Evolutionary conservation across 2,113 vertebrate genomes (phyloP).

Genomic region (Sceloporus tristichus): DNA sequence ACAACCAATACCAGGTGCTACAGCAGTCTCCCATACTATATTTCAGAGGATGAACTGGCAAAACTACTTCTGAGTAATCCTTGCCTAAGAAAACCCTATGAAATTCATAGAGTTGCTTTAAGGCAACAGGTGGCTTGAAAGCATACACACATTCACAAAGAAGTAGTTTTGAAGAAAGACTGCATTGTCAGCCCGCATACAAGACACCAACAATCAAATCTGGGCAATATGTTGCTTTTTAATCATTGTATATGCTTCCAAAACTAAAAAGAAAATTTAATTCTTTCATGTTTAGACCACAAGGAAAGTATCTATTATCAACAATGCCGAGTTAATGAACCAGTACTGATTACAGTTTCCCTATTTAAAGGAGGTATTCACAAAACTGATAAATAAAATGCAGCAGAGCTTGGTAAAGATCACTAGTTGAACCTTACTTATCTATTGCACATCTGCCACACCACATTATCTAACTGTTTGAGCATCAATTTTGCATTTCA

Average conservation of each 20-base stretch:
- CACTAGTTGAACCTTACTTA: constrained; percentile 70
- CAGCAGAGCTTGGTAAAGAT: constrained; percentile 75
- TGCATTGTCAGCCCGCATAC: background rate
- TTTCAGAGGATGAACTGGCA: too few relatives aligned
- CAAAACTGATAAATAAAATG: constrained; percentile 77
- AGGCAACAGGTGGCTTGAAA: too few relatives aligned
- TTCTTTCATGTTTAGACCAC: constrained; percentile 61
- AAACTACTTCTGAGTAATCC: too few relatives aligned
- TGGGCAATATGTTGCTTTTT: constrained; percentile 11
- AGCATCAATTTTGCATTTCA: constrained; percentile 83
- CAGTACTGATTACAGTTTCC: constrained; percentile 76
- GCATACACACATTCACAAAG: background rate
- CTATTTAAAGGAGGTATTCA: constrained; percentile 73
- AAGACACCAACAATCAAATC: background rate
- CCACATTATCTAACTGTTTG: constrained; percentile 76
- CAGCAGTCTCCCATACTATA: too few relatives aligned
- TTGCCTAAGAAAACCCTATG: too few relatives aligned
- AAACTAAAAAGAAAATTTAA: constrained; percentile 46
- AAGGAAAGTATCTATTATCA: constrained; percentile 74
- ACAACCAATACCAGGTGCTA: too few relatives aligned
- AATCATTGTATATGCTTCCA: constrained; percentile 43
- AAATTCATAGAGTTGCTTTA: too few relatives aligned
- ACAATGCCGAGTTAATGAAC: constrained; percentile 77
- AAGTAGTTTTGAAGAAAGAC: constrained; percentile 8
- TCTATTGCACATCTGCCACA: constrained; percentile 81